Conservation (phyloP, 2,113 vertebrate species). For the Hemichromis elongatus region DNA sequence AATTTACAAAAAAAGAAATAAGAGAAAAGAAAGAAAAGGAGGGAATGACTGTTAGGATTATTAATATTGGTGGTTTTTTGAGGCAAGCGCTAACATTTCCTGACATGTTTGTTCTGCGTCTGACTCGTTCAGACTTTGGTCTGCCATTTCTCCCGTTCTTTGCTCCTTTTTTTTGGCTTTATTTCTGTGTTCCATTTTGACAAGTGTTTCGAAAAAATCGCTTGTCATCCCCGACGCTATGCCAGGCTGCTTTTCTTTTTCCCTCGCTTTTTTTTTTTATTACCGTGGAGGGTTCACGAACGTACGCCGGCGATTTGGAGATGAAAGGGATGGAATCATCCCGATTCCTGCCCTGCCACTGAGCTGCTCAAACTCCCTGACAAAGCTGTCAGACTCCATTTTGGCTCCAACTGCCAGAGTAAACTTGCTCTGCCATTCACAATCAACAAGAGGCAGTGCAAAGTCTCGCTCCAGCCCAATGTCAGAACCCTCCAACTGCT, state of each 20-base stretch:
- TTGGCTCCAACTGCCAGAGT: constrained; percentile 63
- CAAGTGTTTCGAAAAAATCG: constrained; percentile 40
- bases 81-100: constrained; percentile 43
- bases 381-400: constrained; percentile 79
- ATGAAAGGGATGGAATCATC: constrained; percentile 76
- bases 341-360: constrained; percentile 71
- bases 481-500: constrained; percentile 50
- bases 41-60: constrained; percentile 11
- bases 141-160: constrained; percentile 27
- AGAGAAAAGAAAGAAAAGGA: constrained; percentile 5
- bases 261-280: not conserved
- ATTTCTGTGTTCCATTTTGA: constrained; percentile 48
- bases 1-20: constrained; percentile 27
- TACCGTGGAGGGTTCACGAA: constrained; percentile 57
- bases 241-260: constrained; percentile 15
- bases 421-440: constrained; percentile 75
- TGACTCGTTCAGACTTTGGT: constrained; percentile 43
- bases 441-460: constrained; percentile 60
- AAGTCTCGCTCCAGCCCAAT: constrained; percentile 52
- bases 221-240: constrained; percentile 65
- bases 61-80: constrained; percentile 31
- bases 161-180: not conserved
- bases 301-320: constrained; percentile 66
- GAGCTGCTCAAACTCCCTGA: constrained; percentile 78
- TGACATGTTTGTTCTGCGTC: constrained; percentile 66